Evolutionary conservation across 2,888 invertebrate genomes (phyloP), one percentile per base, ranked within the genome.

Genomic region (Oligia strigilis): DNA sequence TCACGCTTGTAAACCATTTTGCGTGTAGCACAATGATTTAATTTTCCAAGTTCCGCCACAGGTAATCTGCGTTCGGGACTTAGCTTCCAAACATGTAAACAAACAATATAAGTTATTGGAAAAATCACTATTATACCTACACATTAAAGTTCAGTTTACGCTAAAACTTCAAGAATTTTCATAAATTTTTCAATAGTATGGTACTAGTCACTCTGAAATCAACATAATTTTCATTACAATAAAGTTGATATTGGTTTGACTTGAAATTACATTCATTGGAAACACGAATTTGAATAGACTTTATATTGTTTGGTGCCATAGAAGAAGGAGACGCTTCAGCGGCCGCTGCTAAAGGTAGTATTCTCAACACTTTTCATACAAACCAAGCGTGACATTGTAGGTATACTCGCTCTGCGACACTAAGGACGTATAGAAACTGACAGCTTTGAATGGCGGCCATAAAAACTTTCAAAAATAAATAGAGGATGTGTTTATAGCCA

Each of bases 21-120:
- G 46, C 82, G 23, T 46, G 11, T 36, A 81, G 64, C n/a, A 65
- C 36, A 46, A 19, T 43, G 17, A 60, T 82, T 77, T 43, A 14
- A 82, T 80, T 52, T 55, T 40, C 14, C 23, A 4, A 36, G 55
- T 73, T 29, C 14, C 36, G 0, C 23, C 55, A 4, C 13, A 11
- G 8, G n/a, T 64, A 13, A 29, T n/a, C 11, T 60, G n/a, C 4
- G 58, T 60, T 60, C 58, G n/a, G 13, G n/a, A n/a, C 58, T n/a
- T 11, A 60, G 58, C 13, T 60, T 60, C n/a, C n/a, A n/a, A 55
- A n/a, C n/a, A 60, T n/a, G 2, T 60, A n/a, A 60, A 58, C 4
- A 23, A 13, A 60, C n/a, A n/a, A 60, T 60, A 60, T n/a, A 11
- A 58, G n/a, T 23, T n/a, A 60, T n/a, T 11, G 58, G 11, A 60